phyloP scores from a whole-genome alignment of 2,113 vertebrate species.

The Malurus alboscapulatus region DNA sequence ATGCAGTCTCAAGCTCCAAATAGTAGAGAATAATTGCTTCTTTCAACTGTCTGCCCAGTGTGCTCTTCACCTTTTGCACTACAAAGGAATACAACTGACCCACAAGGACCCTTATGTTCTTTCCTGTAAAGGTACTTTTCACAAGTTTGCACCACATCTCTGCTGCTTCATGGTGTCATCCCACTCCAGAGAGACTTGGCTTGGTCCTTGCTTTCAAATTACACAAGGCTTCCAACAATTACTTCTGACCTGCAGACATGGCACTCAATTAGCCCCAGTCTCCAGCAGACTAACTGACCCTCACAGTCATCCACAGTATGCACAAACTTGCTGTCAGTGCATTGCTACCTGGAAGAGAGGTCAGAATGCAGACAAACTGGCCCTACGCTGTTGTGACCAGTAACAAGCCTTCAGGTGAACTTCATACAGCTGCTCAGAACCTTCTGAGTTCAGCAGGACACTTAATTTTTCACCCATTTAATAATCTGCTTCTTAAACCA shows the following conservation, averaged over 20 bases:
- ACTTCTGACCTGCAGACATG: not conserved
- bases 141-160: not conserved
- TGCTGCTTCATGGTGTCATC: not conserved
- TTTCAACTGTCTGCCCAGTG: not conserved
- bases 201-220: not conserved
- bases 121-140: not conserved
- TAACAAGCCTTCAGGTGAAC: not conserved
- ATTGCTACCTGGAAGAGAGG: not conserved
- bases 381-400: not conserved
- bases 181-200: fast-evolving
- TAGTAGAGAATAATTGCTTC: not conserved
- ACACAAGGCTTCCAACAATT: not conserved
- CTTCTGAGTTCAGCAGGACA: not conserved
- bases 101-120: not conserved
- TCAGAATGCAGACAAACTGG: not conserved
- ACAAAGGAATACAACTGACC: not conserved
- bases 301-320: not conserved
- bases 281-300: not conserved
- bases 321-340: not conserved
- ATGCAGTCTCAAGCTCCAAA: not conserved
- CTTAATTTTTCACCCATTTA: not conserved
- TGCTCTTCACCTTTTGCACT: not conserved
- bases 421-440: not conserved
- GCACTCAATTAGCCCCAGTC: not conserved
- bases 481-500: not conserved